These are phyloP conservation scores for Orthosia gothica DNA, from an alignment of 2,888 invertebrate genomes.

Conservation along the genomic window DNA sequence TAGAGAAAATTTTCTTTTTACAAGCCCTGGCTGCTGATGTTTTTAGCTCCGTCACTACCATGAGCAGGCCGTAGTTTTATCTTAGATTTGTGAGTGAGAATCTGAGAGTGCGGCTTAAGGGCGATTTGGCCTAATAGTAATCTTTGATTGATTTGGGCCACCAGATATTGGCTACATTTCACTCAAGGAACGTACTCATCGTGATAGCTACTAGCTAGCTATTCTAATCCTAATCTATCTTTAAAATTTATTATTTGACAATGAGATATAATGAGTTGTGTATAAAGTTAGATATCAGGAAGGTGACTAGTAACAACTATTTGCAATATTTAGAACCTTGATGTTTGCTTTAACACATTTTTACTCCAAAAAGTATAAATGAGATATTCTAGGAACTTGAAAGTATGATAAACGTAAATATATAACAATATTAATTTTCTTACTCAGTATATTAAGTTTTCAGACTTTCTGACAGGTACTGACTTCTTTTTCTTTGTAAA, in stretches of 20 bases:
- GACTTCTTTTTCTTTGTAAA: conserved; percentile 34
- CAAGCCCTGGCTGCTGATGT: neutral
- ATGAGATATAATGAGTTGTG: conserved; percentile 18
- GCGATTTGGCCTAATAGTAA: too few relatives aligned
- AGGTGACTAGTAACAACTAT: neutral
- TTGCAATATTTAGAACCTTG: neutral
- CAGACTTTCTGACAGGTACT: neutral
- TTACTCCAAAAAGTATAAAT: neutral
- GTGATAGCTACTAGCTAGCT: too few relatives aligned
- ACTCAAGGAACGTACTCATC: too few relatives aligned
- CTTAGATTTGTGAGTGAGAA: neutral
- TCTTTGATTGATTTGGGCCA: too few relatives aligned
- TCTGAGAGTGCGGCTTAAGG: too few relatives aligned
- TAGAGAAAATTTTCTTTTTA: conserved; percentile 5
- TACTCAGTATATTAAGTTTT: too few relatives aligned
- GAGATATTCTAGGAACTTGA: too few relatives aligned
- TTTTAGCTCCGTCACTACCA: neutral
- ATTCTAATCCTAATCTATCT: too few relatives aligned
- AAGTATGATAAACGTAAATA: neutral
- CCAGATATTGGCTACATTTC: too few relatives aligned
- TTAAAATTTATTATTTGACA: conserved; percentile 9
- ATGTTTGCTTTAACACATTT: neutral
- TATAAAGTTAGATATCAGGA: conserved; percentile 1
- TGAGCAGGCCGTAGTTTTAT: neutral
- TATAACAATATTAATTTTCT: neutral